Evolutionary conservation across 2,888 invertebrate species (phyloP).

Genomic region (Eretmocerus hayati): DNA sequence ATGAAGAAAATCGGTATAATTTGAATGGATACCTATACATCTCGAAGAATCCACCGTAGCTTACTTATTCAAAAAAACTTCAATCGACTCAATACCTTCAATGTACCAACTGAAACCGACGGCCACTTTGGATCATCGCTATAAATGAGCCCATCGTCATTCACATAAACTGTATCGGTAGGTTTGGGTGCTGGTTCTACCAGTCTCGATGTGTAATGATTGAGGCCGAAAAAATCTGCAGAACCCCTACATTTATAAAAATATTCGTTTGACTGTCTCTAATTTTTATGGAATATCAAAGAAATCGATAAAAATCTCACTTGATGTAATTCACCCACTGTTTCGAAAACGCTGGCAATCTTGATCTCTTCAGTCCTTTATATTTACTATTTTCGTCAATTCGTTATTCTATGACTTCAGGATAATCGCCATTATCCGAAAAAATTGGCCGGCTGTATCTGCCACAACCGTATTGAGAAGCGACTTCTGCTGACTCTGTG

Average conservation of each 20-base stretch:
- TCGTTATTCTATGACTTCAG: conserved; percentile 43
- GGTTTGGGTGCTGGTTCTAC: conserved; percentile 11
- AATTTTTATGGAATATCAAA: too few species aligned
- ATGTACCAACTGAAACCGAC: too few species aligned
- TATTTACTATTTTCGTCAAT: conserved; percentile 42
- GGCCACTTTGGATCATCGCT: conserved; percentile 6
- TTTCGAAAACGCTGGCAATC: conserved; percentile 45
- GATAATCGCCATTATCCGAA: conserved; percentile 47
- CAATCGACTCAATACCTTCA: neutral
- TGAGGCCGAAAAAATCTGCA: conserved; percentile 4
- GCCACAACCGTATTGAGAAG: conserved; percentile 45
- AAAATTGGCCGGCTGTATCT: conserved; percentile 48
- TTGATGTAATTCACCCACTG: conserved; percentile 50
- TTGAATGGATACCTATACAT: too few species aligned
- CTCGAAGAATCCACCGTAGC: too few species aligned
- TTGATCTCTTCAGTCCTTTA: conserved; percentile 43
- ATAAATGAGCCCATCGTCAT: conserved; percentile 8
- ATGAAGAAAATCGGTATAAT: too few species aligned
- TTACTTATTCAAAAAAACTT: neutral
- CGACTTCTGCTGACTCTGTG: conserved; percentile 3
- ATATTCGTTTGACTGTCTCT: too few species aligned
- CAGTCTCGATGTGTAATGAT: conserved; percentile 5
- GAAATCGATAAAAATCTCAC: neutral
- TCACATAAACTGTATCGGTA: conserved; percentile 4
- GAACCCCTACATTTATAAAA: conserved; percentile 9